These are phyloP conservation scores for Bovichtus diacanthus DNA, from an alignment of 2,797 vertebrate genomes.

Conservation along the genomic window DNA sequence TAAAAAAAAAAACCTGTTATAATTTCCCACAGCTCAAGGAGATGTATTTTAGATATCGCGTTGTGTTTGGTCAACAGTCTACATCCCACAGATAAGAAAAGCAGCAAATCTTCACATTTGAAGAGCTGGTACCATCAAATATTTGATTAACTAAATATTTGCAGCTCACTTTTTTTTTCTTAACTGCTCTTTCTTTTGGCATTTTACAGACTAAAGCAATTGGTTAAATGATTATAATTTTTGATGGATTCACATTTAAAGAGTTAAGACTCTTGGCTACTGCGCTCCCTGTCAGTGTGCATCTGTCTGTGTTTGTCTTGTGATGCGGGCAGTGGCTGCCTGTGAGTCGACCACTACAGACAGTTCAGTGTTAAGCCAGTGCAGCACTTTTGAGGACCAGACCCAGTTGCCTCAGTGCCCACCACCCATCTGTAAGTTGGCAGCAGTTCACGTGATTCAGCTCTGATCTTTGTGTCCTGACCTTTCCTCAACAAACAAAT, in stretches of 20 bases:
- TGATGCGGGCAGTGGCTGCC: constrained; percentile 53
- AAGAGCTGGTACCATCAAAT: background rate
- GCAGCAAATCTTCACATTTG: background rate
- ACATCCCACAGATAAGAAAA: background rate
- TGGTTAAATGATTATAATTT: background rate
- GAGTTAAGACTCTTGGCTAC: background rate
- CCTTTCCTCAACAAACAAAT: constrained; percentile 2
- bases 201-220: background rate
- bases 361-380: constrained; percentile 85
- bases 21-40: background rate
- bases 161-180: background rate
- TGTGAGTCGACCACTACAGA: constrained; percentile 68
- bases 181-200: background rate
- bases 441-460: constrained; percentile 29
- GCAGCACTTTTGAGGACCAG: constrained; percentile 84
- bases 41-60: background rate
- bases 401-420: constrained; percentile 55
- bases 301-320: constrained; percentile 49
- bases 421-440: constrained; percentile 72
- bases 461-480: constrained; percentile 33
- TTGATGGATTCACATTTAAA: background rate
- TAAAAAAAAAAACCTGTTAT: background rate
- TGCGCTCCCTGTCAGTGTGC: constrained; percentile 5
- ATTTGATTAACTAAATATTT: background rate
- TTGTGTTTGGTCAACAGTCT: background rate